Evolutionary conservation across 2,113 vertebrate genomes (phyloP), one percentile per base, ranked within the genome.

Genomic region (Cyprinus carpio): DNA sequence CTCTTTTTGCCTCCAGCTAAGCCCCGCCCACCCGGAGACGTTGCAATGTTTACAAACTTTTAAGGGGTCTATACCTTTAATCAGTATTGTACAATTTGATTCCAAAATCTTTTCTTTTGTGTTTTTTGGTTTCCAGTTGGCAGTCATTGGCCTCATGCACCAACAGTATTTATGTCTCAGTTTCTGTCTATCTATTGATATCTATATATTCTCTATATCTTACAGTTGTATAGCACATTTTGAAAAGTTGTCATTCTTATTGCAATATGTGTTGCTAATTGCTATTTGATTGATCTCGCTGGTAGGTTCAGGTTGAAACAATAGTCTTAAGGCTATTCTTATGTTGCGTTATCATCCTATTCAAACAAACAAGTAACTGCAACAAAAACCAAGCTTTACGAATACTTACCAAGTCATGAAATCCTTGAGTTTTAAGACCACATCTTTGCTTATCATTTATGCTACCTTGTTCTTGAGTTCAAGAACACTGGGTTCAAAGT

Each of bases 401-500:
- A 10, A 56, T 56, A n/a, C n/a, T 60, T 58, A 37, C 31, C 20
- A 60, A 15, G 31, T 25, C 31, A 37, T 78, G 76, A 37, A 43
- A 16, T 80, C 54, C 20, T 60, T 8, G 29, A 40, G 20, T 62
- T 16, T 64, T 49, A 62, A 79, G 27, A 40, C 56, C n/a, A 64
- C 34, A 43, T 64, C 34, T 64, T 0, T 25, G 6, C 77, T 65
- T 81, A 64, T 81, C 78, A 81, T 64, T 20, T 27, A 11, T 29
- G 20, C 46, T 23, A 23, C 18, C 58, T 23, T 12, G 25, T 62
- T 49, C 67, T 7, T 75, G 25, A 10, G 77, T 72, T 80, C 37
- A 16, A 65, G 80, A 65, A 86, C 71, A 31, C 40, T 27, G 40
- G 60, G 85, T 80, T 86, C 85, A 82, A 82, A 86, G 85, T 86